Evolutionary conservation across 2,888 invertebrate genomes (phyloP).

Genomic region (Ochropacha duplaris): DNA sequence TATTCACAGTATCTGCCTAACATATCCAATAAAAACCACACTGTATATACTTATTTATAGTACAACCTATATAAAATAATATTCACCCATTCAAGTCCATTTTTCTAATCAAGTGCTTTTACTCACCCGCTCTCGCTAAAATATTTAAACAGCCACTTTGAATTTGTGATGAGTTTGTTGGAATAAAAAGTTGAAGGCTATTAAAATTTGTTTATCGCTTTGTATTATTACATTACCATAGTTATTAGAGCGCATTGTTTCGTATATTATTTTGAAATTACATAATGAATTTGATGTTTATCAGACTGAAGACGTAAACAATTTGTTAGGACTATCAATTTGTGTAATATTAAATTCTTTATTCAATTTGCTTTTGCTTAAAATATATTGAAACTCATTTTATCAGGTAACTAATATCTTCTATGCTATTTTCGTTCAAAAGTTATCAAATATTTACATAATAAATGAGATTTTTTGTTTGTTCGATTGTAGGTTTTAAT

Average conservation of each 20-base stretch:
- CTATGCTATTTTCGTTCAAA: not conserved
- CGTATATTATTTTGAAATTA: not conserved
- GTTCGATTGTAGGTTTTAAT: too few relatives aligned
- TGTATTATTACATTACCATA: constrained; percentile 5
- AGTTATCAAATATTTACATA: too few relatives aligned
- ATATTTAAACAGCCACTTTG: constrained; percentile 31
- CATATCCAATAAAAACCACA: too few relatives aligned
- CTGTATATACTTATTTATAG: too few relatives aligned
- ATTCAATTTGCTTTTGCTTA: not conserved
- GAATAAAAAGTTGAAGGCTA: constrained; percentile 16
- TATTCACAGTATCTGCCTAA: too few relatives aligned
- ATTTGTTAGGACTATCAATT: not conserved
- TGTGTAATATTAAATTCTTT: not conserved
- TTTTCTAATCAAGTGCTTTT: too few relatives aligned
- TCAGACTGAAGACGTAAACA: not conserved
- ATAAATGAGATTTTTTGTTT: too few relatives aligned
- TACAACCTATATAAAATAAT: too few relatives aligned
- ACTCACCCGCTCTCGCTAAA: constrained; percentile 7
- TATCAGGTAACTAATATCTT: not conserved
- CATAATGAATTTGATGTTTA: not conserved
- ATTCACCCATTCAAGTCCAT: too few relatives aligned
- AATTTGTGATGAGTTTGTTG: constrained; percentile 22
- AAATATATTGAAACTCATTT: not conserved
- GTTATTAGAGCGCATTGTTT: constrained; percentile 1
- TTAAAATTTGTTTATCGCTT: constrained; percentile 17